These are phyloP conservation scores for Hirudo medicinalis DNA, from an alignment of 1,140 invertebrate species.

Conservation along the genomic window DNA sequence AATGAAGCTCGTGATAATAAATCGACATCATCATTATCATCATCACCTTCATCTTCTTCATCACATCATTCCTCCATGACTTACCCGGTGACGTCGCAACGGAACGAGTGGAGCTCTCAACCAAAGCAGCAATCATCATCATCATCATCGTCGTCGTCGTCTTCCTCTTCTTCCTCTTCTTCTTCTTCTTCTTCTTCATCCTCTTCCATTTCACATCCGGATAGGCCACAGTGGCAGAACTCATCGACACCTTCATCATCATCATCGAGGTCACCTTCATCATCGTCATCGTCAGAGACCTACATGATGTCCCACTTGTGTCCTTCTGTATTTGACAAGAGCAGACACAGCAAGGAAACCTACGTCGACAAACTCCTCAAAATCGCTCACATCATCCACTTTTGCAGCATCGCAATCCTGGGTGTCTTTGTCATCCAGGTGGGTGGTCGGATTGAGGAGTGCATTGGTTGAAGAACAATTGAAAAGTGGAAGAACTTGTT, in stretches of 20 bases:
- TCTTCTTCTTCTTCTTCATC: conserved; percentile 4
- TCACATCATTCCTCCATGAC: neutral
- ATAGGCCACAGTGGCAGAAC: neutral
- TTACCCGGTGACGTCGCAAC: neutral
- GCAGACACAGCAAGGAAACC: neutral
- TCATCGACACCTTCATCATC: neutral
- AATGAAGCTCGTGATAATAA: too few species aligned
- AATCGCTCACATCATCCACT: conserved; percentile 23
- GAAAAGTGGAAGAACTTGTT: neutral
- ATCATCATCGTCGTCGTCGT: too few species aligned
- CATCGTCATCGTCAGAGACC: neutral
- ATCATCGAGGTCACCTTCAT: neutral
- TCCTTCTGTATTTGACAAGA: neutral
- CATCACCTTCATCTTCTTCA: too few species aligned
- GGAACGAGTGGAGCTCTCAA: neutral
- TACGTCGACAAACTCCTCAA: conserved; percentile 14
- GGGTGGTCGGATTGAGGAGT: neutral
- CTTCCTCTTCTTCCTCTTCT: neutral
- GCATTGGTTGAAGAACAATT: neutral
- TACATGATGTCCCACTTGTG: neutral
- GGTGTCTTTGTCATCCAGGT: conserved; percentile 24
- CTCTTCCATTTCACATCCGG: neutral
- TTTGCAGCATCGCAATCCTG: conserved; percentile 22
- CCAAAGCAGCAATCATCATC: neutral
- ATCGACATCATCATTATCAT: too few species aligned